A percentile compares a stretch with the other conserved stretches of the same genome.
These are phyloP conservation scores for Amphipoea oculea DNA, from an alignment of 2,888 invertebrate genomes.

Conservation along the genomic window DNA sequence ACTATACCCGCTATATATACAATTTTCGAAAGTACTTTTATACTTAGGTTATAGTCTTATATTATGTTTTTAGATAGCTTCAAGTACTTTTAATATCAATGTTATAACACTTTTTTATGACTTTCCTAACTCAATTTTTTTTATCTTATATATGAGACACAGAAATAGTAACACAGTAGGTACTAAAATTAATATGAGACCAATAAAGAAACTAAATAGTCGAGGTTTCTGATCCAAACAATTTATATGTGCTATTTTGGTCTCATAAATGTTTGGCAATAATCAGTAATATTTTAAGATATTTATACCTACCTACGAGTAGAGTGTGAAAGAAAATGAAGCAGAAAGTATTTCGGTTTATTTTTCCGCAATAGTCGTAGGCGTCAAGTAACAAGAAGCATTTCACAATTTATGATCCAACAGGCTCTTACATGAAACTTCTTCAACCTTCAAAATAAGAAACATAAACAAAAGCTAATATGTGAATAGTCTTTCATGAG, in stretches of 20 bases:
- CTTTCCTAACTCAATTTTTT: not conserved
- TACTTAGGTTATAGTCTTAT: constrained; percentile 24
- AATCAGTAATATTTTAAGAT: not conserved
- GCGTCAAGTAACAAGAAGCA: constrained; percentile 1
- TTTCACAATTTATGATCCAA: constrained; percentile 17
- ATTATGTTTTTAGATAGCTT: constrained; percentile 22
- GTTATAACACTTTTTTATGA: constrained; percentile 21
- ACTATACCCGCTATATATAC: constrained; percentile 45
- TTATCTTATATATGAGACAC: constrained; percentile 17
- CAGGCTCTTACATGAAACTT: constrained; percentile 7
- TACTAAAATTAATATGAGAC: constrained; percentile 5
- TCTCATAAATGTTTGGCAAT: not conserved
- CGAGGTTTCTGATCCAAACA: not conserved
- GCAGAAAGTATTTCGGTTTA: not conserved
- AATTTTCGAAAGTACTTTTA: constrained; percentile 53
- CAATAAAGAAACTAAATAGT: not conserved
- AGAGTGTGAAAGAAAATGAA: constrained; percentile 5
- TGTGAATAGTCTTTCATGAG: constrained; percentile 8
- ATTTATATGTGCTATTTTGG: not conserved
- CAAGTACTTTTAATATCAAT: constrained; percentile 31
- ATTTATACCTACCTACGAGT: not conserved
- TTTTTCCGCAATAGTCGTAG: not conserved
- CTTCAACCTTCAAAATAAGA: constrained; percentile 13
- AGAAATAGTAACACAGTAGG: not conserved
- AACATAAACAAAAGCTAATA: constrained; percentile 11